These are phyloP conservation scores for Drosophila siamana DNA, from an alignment of 2,888 invertebrate genomes.

Conservation along the genomic window DNA sequence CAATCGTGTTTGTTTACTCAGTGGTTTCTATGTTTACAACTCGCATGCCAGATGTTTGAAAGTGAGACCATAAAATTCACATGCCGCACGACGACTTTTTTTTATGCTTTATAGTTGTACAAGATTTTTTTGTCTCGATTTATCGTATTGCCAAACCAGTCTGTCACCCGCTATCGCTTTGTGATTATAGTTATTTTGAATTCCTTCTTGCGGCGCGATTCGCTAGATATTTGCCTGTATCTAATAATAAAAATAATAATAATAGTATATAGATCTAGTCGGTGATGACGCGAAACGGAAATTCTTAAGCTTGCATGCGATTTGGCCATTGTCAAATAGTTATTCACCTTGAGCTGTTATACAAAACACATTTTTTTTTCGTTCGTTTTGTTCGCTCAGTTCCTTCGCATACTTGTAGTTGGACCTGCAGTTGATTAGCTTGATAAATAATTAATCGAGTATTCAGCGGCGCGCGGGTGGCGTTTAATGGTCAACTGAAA, in stretches of 20 bases:
- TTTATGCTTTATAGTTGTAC: neutral
- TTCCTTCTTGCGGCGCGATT: slow-evolving; percentile 14
- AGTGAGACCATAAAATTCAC: slow-evolving; percentile 46
- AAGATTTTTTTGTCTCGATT: slow-evolving; percentile 14
- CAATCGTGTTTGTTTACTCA: slow-evolving; percentile 17
- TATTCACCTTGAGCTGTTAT: slow-evolving; percentile 49
- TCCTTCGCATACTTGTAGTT: slow-evolving; percentile 24
- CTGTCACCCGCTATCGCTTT: slow-evolving; percentile 39
- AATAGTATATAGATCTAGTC: slow-evolving; percentile 29
- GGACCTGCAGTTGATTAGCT: slow-evolving; percentile 23
- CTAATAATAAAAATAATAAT: slow-evolving; percentile 4
- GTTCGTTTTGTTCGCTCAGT: slow-evolving; percentile 27
- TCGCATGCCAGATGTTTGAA: slow-evolving; percentile 39
- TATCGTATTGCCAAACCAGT: slow-evolving; percentile 46
- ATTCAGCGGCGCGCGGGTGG: slow-evolving; percentile 8
- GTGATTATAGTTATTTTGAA: slow-evolving; percentile 38
- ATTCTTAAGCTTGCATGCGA: slow-evolving; percentile 49
- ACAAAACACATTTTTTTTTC: slow-evolving; percentile 8
- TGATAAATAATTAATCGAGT: slow-evolving; percentile 25
- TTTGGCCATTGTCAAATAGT: slow-evolving; percentile 40
- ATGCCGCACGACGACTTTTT: slow-evolving; percentile 16
- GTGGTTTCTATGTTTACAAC: slow-evolving; percentile 41
- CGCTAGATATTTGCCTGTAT: slow-evolving; percentile 5
- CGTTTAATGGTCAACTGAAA: slow-evolving; percentile 12
- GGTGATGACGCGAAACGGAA: slow-evolving; percentile 60